Base-by-base conservation (phyloP, 2,888 invertebrate species). In the Cerceris ruficornis region DNA sequence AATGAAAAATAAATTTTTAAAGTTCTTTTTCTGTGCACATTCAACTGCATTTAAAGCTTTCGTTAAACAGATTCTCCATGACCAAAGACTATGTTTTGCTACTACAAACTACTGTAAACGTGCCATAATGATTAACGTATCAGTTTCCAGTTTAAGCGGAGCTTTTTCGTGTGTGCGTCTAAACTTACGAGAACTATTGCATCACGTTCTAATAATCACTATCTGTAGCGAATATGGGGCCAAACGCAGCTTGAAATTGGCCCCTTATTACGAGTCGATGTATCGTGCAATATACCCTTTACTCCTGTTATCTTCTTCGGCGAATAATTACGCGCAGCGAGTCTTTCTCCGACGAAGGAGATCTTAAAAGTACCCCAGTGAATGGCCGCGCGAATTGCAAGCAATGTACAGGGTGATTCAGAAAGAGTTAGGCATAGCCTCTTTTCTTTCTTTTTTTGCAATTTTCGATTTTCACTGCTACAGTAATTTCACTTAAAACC, bases 241-340 rank as follows among this genome's bases (percentile, higher is more conserved):
- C 42, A 49, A 65, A 61, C 50, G 46, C 61, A 41, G 66, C 67
- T 62, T 67, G 39, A 58, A 67, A 62, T 77, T 69, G 66, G 46
- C 50, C 61, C 54, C 61, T 46, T 39, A 8, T 39, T 39, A 54
- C 55, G n/a, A 67, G 58, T 62, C 64, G 50, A 49, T 59, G 46
- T 69, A 67, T 64, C 65, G 77, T 65, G 77, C 68, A 72, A 72
- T 77, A 72, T 78, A 72, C 65, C 67, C 61, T 57, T 77, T 67
- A 17, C 17, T 55, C 7, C 17, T 17, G 8, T 17, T 11, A 55
- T 55, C 55, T 28, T 55, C 28, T 17, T 55, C 55, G 50, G 17
- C 55, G 55, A 55, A 17, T n/a, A n/a, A 7, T n/a, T 50, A 46
- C 46, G 46, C 8, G 5, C 9, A 17, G 17, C 13, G 13, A 17